phyloP scores from a whole-genome alignment of 2,113 vertebrate species.

The Hymenochirus boettgeri region DNA sequence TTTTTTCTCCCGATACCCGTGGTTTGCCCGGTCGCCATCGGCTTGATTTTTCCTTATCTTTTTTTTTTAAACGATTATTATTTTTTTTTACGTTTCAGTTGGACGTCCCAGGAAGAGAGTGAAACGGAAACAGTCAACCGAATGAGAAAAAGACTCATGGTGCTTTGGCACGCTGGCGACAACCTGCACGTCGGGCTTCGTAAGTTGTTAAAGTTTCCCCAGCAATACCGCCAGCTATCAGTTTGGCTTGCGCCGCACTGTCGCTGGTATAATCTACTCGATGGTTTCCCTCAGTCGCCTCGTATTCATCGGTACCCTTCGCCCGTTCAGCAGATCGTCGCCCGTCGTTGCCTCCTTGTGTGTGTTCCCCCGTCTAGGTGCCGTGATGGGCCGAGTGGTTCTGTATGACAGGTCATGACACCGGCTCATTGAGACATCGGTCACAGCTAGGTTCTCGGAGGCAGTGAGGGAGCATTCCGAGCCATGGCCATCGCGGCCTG shows the following conservation, averaged over 20 bases:
- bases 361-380: slow-evolving; percentile 81
- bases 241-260: slow-evolving; percentile 81
- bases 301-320: slow-evolving; percentile 91
- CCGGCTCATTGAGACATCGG: slow-evolving; percentile 93
- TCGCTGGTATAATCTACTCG: slow-evolving; percentile 89
- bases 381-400: slow-evolving; percentile 77
- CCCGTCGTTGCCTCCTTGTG: slow-evolving; percentile 84
- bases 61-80: too few species aligned
- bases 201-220: slow-evolving; percentile 57
- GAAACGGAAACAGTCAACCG: slow-evolving; percentile 98
- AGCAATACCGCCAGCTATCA: slow-evolving; percentile 58
- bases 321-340: slow-evolving; percentile 86
- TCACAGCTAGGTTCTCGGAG: slow-evolving; percentile 95
- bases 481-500: slow-evolving; percentile 90
- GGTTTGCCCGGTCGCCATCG: slow-evolving; percentile 61
- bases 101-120: slow-evolving; percentile 76
- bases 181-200: slow-evolving; percentile 66
- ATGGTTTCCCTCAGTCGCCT: slow-evolving; percentile 90
- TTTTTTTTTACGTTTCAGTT: too few species aligned
- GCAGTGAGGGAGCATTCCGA: slow-evolving; percentile 92
- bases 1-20: slow-evolving; percentile 57
- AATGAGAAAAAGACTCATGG: slow-evolving; percentile 88
- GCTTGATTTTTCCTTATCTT: too few species aligned
- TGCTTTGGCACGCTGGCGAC: slow-evolving; percentile 87
- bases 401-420: slow-evolving; percentile 78